Evolutionary conservation across 1,140 invertebrate species (phyloP), one percentile per base, ranked within the genome.

Genomic region (Mercenaria mercenaria): DNA sequence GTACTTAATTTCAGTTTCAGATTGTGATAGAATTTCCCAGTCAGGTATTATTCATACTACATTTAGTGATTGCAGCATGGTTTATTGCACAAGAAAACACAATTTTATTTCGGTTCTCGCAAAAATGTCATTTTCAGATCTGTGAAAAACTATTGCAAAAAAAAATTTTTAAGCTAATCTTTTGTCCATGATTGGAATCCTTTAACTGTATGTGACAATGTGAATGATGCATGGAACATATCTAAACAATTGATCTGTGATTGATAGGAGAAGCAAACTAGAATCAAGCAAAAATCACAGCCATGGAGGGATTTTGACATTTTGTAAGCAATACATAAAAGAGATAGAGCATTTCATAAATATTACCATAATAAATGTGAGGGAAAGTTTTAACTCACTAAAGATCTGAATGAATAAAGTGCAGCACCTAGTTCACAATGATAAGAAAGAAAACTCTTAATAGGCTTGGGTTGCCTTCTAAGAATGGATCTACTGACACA

Each of bases 261-360:
- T 72, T 23, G 47, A 84, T 72, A 50, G 50, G 6, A 69, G 3
- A 86, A 86, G 76, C 29, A 74, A 76, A 76, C 64, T 10, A 13
- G 83, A 37, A 76, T 86, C n/a, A 86, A 86, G 23, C 81, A 84
- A 52, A 72, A 61, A 34, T 47, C 81, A 39, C 61, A 84, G 26
- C 83, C 41, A n/a, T 86, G 83, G 67, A 74, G 74, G 3, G 43
- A 39, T 20, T 56, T 32, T 39, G 83, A 86, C n/a, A 76, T 76
- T 13, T 56, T 86, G 15, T 4, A 52, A 23, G 69, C 26, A 1
- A 86, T 86, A 1, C 23, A 52, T 23, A 15, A 74, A 6, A 74
- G 47, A 86, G 83, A 86, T 39, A 86, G 47, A 52, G 61, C 67
- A 8, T 84, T 72, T 52, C 10, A 72, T 56, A 43, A 2, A 52